These are phyloP conservation scores for Drosophila funebris DNA, from an alignment of 1,140 invertebrate species.

Conservation along the genomic window DNA sequence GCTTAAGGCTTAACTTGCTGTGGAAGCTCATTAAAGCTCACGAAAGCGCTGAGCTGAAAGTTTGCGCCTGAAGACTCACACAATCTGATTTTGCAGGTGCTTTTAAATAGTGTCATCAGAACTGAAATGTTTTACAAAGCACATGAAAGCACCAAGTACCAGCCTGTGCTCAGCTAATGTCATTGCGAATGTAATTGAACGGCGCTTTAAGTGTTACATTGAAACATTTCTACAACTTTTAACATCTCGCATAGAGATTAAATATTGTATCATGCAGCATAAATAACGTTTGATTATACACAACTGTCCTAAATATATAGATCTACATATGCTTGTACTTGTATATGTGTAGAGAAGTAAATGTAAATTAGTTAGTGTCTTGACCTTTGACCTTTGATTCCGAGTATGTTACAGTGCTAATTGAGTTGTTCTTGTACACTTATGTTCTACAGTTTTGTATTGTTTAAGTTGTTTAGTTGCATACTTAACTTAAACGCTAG, in stretches of 20 bases:
- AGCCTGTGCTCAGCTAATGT: background rate
- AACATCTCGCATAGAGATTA: slow-evolving; percentile 7
- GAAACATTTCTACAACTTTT: background rate
- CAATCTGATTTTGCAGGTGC: too few relatives aligned
- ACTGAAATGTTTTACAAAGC: too few relatives aligned
- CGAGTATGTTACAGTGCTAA: slow-evolving; percentile 55
- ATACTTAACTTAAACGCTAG: slow-evolving; percentile 62
- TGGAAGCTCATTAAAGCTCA: background rate
- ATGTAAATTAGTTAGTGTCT: slow-evolving; percentile 22
- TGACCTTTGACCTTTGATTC: slow-evolving; percentile 46
- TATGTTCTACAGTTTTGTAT: slow-evolving; percentile 30
- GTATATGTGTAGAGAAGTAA: background rate
- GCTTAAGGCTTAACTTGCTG: too few relatives aligned
- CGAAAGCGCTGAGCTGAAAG: too few relatives aligned
- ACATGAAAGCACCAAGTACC: too few relatives aligned
- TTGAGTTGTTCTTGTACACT: slow-evolving; percentile 52
- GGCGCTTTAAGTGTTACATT: background rate
- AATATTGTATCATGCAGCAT: slow-evolving; percentile 74
- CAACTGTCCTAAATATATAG: slow-evolving; percentile 32
- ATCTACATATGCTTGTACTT: slow-evolving; percentile 6
- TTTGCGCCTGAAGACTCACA: too few relatives aligned
- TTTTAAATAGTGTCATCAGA: too few relatives aligned
- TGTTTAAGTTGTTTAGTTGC: slow-evolving; percentile 22
- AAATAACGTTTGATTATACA: slow-evolving; percentile 77
- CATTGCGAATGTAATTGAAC: slow-evolving; percentile 13